Percentiles rank a stretch among this genome's conserved stretches.
Evolutionary conservation across 2,797 vertebrate genomes (phyloP).

Genomic region (Eidolon dupreanum): DNA sequence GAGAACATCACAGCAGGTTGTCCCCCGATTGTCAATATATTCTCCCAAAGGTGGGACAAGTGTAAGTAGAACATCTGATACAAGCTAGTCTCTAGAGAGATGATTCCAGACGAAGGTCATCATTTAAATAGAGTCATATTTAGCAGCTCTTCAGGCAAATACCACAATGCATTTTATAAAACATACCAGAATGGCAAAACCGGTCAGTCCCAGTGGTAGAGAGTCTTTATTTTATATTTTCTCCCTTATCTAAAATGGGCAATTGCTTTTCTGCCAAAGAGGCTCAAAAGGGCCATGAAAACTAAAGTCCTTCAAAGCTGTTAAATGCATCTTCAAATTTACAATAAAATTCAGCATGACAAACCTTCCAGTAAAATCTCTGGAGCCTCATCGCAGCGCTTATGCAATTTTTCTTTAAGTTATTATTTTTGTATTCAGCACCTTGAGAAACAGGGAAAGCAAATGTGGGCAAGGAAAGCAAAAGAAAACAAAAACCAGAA

Average conservation of each 20-base stretch:
- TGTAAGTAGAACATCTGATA: slow-evolving; percentile 34
- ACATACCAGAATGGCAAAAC: slow-evolving; percentile 60
- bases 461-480: slow-evolving; percentile 66
- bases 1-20: slow-evolving; percentile 57
- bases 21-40: slow-evolving; percentile 6
- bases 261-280: slow-evolving; percentile 79
- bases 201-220: slow-evolving; percentile 52
- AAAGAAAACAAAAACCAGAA: slow-evolving; percentile 78
- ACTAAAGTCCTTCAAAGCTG: slow-evolving; percentile 83
- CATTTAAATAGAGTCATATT: slow-evolving; percentile 75
- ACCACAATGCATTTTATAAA: slow-evolving; percentile 54
- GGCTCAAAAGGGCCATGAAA: slow-evolving; percentile 80
- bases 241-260: slow-evolving; percentile 67
- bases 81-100: slow-evolving; percentile 55
- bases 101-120: slow-evolving; percentile 68
- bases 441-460: slow-evolving; percentile 81
- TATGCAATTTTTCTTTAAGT: slow-evolving; percentile 83
- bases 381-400: slow-evolving; percentile 76
- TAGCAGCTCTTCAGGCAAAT: slow-evolving; percentile 58
- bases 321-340: slow-evolving; percentile 79
- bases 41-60: slow-evolving; percentile 50
- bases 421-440: slow-evolving; percentile 83
- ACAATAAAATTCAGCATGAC: slow-evolving; percentile 81
- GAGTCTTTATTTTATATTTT: slow-evolving; percentile 20
- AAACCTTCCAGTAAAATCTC: slow-evolving; percentile 81